These are phyloP conservation scores for Chloropsis cyanopogon DNA, from an alignment of 2,113 vertebrate species.

Conservation along the genomic window DNA sequence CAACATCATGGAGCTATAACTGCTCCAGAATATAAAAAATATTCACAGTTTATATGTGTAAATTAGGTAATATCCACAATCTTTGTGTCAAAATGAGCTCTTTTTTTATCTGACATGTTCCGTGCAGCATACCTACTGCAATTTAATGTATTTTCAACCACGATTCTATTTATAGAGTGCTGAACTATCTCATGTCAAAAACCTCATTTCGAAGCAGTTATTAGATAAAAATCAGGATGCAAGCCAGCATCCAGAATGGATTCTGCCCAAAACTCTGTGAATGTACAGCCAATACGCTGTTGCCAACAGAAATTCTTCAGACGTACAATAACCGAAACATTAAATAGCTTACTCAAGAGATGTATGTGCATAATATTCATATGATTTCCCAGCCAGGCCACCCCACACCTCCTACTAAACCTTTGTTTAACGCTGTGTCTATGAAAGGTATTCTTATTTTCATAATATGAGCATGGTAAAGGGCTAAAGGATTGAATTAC, in stretches of 20 bases:
- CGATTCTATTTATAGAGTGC: conserved; percentile 4
- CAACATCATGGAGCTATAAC: background rate
- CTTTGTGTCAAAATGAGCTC: background rate
- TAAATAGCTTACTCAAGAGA: background rate
- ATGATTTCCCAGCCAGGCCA: background rate
- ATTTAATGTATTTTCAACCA: background rate
- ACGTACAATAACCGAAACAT: background rate
- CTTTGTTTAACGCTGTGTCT: background rate
- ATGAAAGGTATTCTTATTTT: background rate
- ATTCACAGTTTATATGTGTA: background rate
- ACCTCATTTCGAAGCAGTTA: background rate
- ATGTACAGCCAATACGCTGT: background rate
- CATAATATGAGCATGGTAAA: background rate
- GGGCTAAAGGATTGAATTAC: background rate
- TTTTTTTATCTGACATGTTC: conserved; percentile 20
- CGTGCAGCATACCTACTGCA: background rate
- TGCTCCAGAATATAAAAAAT: background rate
- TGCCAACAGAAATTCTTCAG: background rate
- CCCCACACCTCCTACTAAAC: background rate
- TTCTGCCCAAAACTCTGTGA: background rate
- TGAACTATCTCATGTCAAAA: background rate
- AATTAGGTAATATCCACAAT: background rate
- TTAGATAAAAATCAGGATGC: background rate
- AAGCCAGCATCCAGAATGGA: background rate
- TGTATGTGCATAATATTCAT: background rate